Conservation (phyloP, 2,888 invertebrate genomes). For the Thalpophila matura region DNA sequence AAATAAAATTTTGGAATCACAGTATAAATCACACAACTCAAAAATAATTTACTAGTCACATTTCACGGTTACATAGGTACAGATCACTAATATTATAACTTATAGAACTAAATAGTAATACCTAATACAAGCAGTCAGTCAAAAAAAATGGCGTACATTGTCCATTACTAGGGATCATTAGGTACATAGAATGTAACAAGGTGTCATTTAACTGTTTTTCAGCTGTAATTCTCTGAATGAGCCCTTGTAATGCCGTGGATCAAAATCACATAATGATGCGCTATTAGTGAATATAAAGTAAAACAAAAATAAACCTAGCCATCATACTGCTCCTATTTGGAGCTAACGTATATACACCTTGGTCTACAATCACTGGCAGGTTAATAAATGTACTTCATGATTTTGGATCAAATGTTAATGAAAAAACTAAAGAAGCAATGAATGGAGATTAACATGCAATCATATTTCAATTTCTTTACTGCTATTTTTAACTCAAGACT, state of each 20-base stretch:
- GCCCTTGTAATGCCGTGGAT: slow-evolving; percentile 8
- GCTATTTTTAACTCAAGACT: not conserved
- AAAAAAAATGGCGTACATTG: slow-evolving; percentile 68
- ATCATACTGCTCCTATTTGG: not conserved
- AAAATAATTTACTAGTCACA: slow-evolving; percentile 68
- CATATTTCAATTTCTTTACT: too few species aligned
- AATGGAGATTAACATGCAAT: too few species aligned
- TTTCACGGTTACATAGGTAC: slow-evolving; percentile 52
- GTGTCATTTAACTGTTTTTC: slow-evolving; percentile 4
- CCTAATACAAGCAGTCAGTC: slow-evolving; percentile 72
- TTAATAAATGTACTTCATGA: not conserved
- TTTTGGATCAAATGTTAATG: not conserved
- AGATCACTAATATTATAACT: slow-evolving; percentile 37
- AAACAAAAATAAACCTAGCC: slow-evolving; percentile 31
- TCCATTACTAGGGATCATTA: slow-evolving; percentile 27
- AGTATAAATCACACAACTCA: slow-evolving; percentile 71
- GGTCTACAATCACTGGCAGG: not conserved
- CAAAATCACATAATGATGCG: slow-evolving; percentile 20
- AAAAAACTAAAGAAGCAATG: too few species aligned
- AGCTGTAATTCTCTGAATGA: not conserved
- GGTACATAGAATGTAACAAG: not conserved
- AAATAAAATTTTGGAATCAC: slow-evolving; percentile 67
- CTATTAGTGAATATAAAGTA: slow-evolving; percentile 12
- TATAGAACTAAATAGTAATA: slow-evolving; percentile 56
- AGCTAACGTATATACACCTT: not conserved